Evolutionary conservation across 2,888 invertebrate species (phyloP), one percentile per base, ranked within the genome.

Genomic region (Pterostichus madidus): DNA sequence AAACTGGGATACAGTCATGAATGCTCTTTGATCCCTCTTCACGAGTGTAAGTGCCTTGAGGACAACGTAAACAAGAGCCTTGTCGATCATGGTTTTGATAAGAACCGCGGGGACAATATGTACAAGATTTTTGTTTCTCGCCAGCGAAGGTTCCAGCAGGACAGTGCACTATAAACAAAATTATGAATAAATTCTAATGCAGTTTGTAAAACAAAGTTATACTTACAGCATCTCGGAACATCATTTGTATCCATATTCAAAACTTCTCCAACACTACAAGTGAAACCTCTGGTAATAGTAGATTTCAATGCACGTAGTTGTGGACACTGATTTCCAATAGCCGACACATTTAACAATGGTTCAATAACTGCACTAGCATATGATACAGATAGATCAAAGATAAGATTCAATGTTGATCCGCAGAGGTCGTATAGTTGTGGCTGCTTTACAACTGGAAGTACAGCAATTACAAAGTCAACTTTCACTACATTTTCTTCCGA

Each of bases 141-240:
- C 95, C 95, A 56, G 98, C 97, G 87, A 94, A 98, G 0, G 98
- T 98, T 87, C 99, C 99, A 86, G 98, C 98, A 6, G 99, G 99
- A 89, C 99, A 99, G 88, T 99, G 97, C 84, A 98, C 96, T 96
- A 87, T 86, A 93, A 92, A 84, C 80, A 80, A 31, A 44, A 75
- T 44, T 39, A 39, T 39, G 8, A 39, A 7, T 39, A 7, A 7
- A 39, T 39, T 39, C 8, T 39, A 7, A 0, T 39, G 39, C 8
- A 39, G 5, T 39, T 7, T 39, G 5, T 39, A 39, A 39, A 6
- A 39, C 24, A 39, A 7, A 39, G 39, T 39, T 39, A 73, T 87
- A 94, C 95, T 94, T 91, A 96, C 96, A 92, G 92, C 98, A 98
- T 91, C 98, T 92, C 24, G 98, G 96, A 71, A 97, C 97, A 88